Evolutionary conservation across 2,888 invertebrate genomes (phyloP).

Genomic region (Lithosia quadra): DNA sequence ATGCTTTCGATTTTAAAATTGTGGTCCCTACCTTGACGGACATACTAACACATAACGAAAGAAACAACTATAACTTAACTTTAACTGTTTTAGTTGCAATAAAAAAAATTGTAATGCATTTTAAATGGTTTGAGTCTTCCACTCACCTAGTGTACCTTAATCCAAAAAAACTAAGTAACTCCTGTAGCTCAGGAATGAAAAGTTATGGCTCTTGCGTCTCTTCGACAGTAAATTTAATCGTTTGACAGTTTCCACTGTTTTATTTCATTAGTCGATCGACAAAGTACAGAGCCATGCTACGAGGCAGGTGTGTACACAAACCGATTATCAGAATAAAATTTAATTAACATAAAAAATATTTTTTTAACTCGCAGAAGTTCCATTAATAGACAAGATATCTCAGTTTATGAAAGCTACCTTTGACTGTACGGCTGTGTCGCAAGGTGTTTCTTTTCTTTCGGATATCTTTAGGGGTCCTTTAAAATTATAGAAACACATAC

Average conservation of each 20-base stretch:
- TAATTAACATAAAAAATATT: not conserved
- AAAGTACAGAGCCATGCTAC: not conserved
- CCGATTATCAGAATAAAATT: not conserved
- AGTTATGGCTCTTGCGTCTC: too few species aligned
- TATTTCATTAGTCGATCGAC: not conserved
- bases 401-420: not conserved
- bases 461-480: not conserved
- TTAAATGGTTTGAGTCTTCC: too few species aligned
- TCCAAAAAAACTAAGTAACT: not conserved
- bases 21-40: too few species aligned
- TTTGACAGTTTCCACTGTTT: not conserved
- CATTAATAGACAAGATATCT: not conserved
- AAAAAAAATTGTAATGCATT: too few species aligned
- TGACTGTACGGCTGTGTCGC: not conserved
- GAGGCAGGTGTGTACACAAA: not conserved
- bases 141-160: not conserved
- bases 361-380: not conserved
- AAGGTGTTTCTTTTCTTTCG: not conserved
- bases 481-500: not conserved
- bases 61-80: too few species aligned
- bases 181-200: not conserved
- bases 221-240: too few species aligned
- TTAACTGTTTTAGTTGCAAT: too few species aligned
- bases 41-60: too few species aligned
- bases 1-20: too few species aligned